phyloP scores from a whole-genome alignment of 1,140 invertebrate species.

The Zophobas atratus region DNA sequence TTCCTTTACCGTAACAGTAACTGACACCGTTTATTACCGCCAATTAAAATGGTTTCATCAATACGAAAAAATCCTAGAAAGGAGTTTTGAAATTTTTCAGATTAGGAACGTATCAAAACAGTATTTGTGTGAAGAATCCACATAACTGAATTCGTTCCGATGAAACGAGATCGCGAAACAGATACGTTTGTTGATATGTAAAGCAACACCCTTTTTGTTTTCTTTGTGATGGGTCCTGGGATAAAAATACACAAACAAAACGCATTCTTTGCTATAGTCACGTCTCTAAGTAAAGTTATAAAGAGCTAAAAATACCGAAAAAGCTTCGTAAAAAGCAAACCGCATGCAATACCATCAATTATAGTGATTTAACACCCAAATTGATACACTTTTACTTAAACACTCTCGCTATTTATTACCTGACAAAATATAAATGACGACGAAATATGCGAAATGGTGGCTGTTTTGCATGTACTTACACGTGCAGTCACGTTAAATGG shows the following conservation, averaged over 20 bases:
- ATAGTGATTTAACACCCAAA: conserved; percentile 63
- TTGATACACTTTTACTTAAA: conserved; percentile 59
- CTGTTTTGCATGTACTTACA: conserved; percentile 42
- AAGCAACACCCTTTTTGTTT: conserved; percentile 38
- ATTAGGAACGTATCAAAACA: conserved; percentile 19
- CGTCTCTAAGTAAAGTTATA: conserved; percentile 45
- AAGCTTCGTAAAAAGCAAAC: conserved; percentile 46
- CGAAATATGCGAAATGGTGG: conserved; percentile 35
- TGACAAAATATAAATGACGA: conserved; percentile 60
- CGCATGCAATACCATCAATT: conserved; percentile 60
- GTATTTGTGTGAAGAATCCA: conserved; percentile 1
- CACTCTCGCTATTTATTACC: conserved; percentile 56
- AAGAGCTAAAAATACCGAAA: conserved; percentile 47
- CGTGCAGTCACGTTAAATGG: conserved; percentile 27
- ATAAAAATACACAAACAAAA: conserved; percentile 45
- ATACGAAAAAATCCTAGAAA: conserved; percentile 8
- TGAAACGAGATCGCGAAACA: conserved; percentile 29
- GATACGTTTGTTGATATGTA: conserved; percentile 43
- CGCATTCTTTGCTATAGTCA: conserved; percentile 43
- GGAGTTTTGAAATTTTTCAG: conserved; percentile 21
- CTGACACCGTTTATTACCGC: conserved; percentile 16
- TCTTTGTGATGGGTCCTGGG: conserved; percentile 27
- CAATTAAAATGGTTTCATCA: conserved; percentile 16
- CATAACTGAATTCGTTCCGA: conserved; percentile 32
- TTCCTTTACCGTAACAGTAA: background rate